Evolutionary conservation across 2,888 invertebrate genomes (phyloP), one percentile per base, ranked within the genome.

Genomic region (Halocaridina rubra): DNA sequence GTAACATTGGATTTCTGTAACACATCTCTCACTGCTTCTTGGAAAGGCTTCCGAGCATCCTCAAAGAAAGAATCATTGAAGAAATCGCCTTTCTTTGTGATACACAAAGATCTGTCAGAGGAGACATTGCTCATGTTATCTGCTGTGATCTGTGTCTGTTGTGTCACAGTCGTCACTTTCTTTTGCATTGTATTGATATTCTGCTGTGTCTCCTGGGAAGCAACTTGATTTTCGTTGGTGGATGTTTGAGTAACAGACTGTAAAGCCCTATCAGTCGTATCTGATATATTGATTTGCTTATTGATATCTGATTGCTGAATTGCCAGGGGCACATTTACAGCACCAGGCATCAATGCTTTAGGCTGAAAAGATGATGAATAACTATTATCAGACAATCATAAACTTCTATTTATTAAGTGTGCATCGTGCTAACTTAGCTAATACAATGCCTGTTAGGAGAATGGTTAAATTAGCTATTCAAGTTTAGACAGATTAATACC

Each of bases 31-130:
- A 87, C 57, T 39, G 87, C 77, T 3, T 77, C 57, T 67, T 85
- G 75, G 80, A 85, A 85, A 61, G 81, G 57, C 29, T 80, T 69
- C 19, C 78, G 85, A 3, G 74, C 75, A 22, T 69, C 64, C 7
- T 33, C 46, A 64, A 85, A 87, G 39, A 61, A 67, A 5, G 87
- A 72, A 27, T 87, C 87, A 59, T 67, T 80, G 76, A 81, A 87
- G 82, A 87, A 87, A 27, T 46, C 46, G 13, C 80, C 80, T 46
- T 57, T 69, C 22, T 27, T 22, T 2, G 32, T 29, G 22, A 80
- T 30, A 57, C 69, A n/a, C 16, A 80, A 30, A 39, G 53, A n/a
- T 24, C 27, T 82, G 10, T 33, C 72, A 8, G 72, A 19, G 7
- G 67, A 67, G n/a, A n/a, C n/a, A 16, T n/a, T n/a, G 16, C 10